A percentile compares a stretch with the other conserved stretches of the same genome.
These are phyloP conservation scores for Nomada flava DNA, from an alignment of 2,888 invertebrate genomes.

Conservation along the genomic window DNA sequence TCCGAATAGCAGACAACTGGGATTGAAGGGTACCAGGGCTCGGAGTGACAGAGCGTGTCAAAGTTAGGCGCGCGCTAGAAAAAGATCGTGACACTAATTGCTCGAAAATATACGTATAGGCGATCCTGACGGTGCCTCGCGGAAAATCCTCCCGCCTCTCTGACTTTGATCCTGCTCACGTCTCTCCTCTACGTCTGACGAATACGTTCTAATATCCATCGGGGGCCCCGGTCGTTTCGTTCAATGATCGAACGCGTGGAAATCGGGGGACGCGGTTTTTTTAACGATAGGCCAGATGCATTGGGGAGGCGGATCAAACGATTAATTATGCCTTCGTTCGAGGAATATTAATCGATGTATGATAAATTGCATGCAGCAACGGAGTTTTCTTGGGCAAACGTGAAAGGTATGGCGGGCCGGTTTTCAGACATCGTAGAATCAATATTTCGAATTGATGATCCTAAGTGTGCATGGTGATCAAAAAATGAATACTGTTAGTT, in stretches of 20 bases:
- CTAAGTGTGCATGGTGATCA: no score
- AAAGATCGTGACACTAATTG: conserved; percentile 75
- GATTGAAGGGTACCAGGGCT: conserved; percentile 72
- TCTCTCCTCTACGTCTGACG: conserved; percentile 24
- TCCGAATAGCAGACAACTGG: conserved; percentile 75
- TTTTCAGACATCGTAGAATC: no score
- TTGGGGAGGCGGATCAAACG: neutral
- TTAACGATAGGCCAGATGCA: neutral
- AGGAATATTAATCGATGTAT: neutral
- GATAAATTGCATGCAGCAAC: neutral
- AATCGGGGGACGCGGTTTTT: no score
- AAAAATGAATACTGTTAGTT: no score
- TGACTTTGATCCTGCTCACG: conserved; percentile 36
- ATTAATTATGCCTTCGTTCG: neutral
- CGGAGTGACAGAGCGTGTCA: conserved; percentile 73
- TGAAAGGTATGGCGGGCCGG: neutral
- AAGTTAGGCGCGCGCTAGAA: conserved; percentile 71
- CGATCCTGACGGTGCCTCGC: conserved; percentile 56
- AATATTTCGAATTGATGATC: no score
- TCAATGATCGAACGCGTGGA: conserved; percentile 12
- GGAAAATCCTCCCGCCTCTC: conserved; percentile 55
- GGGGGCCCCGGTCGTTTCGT: neutral
- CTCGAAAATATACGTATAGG: conserved; percentile 68
- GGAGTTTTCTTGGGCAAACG: neutral
- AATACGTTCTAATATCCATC: conserved; percentile 31